Evolutionary conservation across 2,888 invertebrate genomes (phyloP), one percentile per base, ranked within the genome.

Genomic region (Timandra comae): DNA sequence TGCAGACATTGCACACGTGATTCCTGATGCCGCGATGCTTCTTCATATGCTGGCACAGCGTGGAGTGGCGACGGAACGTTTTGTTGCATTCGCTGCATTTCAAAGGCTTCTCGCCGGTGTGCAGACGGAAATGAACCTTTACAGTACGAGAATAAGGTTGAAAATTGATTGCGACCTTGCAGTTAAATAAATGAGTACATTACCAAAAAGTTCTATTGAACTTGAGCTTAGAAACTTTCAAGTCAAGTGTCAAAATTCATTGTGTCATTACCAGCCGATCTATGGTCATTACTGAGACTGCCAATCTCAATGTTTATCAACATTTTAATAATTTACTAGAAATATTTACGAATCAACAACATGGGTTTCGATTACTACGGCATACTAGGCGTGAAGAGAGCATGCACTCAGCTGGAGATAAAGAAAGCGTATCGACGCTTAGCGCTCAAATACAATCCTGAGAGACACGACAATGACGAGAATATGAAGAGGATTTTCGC

Each of bases 311-410:
- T n/a, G n/a, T n/a, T n/a, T n/a, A n/a, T n/a, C n/a, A n/a, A n/a
- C n/a, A n/a, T n/a, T n/a, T n/a, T n/a, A n/a, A n/a, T n/a, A n/a
- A n/a, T n/a, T n/a, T n/a, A n/a, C n/a, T n/a, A n/a, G n/a, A n/a
- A n/a, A n/a, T n/a, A n/a, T n/a, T n/a, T n/a, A n/a, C n/a, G n/a
- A n/a, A n/a, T n/a, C n/a, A n/a, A n/a, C 1, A 40, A 33, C 45
- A 91, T 90, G 90, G 90, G 90, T 21, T 84, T 92, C 39, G 93
- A 95, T 71, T 95, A 93, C 69, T 95, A 95, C 64, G 90, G 91
- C 2, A 89, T 93, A 43, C 74, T 95, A 24, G 90, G 91, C 32
- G 78, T 94, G 27, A 88, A 89, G 34, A 88, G 90, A 30, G 86
- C 86, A 39, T 90, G 91, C 45, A 86, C 75, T 27, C 89, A 91